These are phyloP conservation scores for Vultur gryphus DNA, from an alignment of 2,797 vertebrate species.

Conservation along the genomic window DNA sequence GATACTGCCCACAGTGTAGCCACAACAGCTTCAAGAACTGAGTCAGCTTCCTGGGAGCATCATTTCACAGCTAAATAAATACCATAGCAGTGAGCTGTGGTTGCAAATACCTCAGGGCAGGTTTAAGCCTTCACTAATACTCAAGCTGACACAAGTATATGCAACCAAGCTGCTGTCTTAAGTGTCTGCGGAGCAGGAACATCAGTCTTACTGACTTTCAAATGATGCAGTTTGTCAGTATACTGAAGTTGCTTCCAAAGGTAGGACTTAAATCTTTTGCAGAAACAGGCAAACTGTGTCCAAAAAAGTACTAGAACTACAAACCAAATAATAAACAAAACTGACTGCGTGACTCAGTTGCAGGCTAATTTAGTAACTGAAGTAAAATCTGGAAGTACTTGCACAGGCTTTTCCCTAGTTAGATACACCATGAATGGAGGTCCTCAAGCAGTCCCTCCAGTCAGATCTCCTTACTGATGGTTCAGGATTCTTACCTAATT, in stretches of 20 bases:
- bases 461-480: background rate
- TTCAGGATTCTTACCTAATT: background rate
- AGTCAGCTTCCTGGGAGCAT: slow-evolving; percentile 21
- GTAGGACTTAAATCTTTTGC: background rate
- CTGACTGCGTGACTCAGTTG: background rate
- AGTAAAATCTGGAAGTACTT: background rate
- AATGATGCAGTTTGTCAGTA: background rate
- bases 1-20: background rate
- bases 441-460: background rate
- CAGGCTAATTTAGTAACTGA: background rate
- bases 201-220: background rate
- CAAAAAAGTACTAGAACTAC: background rate
- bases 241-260: background rate
- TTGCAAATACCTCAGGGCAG: background rate
- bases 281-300: background rate
- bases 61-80: slow-evolving; percentile 20
- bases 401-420: background rate
- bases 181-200: background rate
- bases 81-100: background rate
- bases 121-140: background rate
- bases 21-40: background rate
- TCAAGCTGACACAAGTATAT: background rate
- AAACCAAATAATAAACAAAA: background rate
- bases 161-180: background rate
- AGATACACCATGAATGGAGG: background rate